Base-by-base conservation (phyloP, 2,888 invertebrate genomes). In the Archaeoteleia sp. region DNA sequence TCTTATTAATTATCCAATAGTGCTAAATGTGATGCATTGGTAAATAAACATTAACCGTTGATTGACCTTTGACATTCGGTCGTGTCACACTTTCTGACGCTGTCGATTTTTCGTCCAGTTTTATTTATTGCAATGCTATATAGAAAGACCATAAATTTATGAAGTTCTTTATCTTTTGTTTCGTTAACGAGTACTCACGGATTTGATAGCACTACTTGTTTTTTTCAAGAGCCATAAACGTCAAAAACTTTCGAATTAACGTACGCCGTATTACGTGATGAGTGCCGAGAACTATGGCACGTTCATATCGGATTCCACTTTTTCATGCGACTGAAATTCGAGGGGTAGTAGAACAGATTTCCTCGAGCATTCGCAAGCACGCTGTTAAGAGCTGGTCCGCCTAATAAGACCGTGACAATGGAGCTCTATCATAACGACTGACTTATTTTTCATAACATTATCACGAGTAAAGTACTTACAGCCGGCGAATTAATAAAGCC, bases 171-270 rank as follows among this genome's bases (percentile, higher is more conserved):
- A 30, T 45, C 35, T 58, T 66, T 66, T 61, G 55, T 61, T 61
- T 43, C 34, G 48, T 61, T 67, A 61, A 67, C 60, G 49, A 49
- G 54, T 55, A 54, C 46, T 48, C 29, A 48, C 23, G 42, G 53
- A 60, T 58, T 46, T 25, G 57, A 53, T 60, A 54, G 29, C 42
- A 14, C 17, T 42, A 39, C 43, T 48, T 48, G 37, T 54, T 54
- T 58, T 39, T 40, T 46, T 53, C 15, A 10, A 25, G 34, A 42
- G 39, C 57, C 61, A 53, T 66, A 66, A 70, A 70, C 40, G 57
- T 57, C 57, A 53, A 25, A 51, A 65, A 65, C 51, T 61, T 69
- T 60, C 35, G 42, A 61, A 69, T 69, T 69, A 65, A 58, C 57
- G 30, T 17, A 48, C 37, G 32, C 35, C 40, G 30, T 27, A 25